Conservation (phyloP, 2,797 vertebrate species). For the Dendrocincla tyrannina region DNA sequence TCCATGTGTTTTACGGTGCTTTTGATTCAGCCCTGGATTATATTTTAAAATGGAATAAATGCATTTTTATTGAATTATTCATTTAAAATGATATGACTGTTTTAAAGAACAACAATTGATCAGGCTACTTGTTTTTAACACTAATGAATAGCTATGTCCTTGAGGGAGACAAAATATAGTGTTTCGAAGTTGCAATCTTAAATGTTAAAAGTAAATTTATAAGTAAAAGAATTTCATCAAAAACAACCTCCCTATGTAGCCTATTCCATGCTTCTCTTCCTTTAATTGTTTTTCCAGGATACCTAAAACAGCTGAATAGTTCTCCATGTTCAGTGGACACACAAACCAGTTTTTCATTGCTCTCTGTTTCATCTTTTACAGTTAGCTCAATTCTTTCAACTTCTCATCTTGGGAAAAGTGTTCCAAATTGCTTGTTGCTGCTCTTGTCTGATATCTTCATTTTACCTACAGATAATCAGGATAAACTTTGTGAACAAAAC, state of each 20-base stretch:
- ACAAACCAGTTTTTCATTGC: not conserved
- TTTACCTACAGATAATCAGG: not conserved
- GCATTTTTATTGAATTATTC: constrained; percentile 41
- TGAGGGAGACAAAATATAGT: not conserved
- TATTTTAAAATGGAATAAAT: not conserved
- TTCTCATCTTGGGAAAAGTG: not conserved
- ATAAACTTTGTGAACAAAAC: not conserved
- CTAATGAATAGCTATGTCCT: not conserved
- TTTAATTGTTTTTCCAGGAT: not conserved
- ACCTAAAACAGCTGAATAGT: not conserved
- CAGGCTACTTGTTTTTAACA: not conserved
- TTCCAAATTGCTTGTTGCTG: not conserved
- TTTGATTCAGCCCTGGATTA: constrained; percentile 13
- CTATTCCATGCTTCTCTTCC: not conserved
- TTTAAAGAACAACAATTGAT: constrained; percentile 17
- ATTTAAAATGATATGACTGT: not conserved
- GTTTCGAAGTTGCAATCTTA: not conserved
- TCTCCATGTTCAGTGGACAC: not conserved
- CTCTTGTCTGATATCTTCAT: not conserved
- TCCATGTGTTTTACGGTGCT: not conserved
- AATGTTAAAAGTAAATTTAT: not conserved
- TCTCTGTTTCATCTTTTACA: not conserved
- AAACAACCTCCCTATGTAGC: not conserved
- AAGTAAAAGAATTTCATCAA: constrained; percentile 8
- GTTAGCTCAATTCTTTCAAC: not conserved